These are phyloP conservation scores for Meganola albula DNA, from an alignment of 2,888 invertebrate species.

Conservation along the genomic window DNA sequence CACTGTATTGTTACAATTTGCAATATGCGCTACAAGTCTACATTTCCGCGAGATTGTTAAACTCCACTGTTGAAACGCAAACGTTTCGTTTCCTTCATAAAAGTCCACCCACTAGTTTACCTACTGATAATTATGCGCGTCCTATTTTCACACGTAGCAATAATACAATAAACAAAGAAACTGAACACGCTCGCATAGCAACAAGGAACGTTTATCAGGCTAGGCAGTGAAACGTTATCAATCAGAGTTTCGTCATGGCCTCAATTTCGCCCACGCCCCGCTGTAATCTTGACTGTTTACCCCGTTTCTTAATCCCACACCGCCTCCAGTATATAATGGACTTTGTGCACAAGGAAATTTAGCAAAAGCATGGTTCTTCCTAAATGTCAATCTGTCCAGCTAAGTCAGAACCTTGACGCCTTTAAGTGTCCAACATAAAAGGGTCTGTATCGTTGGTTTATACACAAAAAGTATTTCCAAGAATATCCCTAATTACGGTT, in stretches of 20 bases:
- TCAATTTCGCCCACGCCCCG: conserved; percentile 63
- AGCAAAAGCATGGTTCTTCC: conserved; percentile 21
- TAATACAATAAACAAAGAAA: conserved; percentile 20
- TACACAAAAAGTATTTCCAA: conserved; percentile 33
- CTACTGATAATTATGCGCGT: conserved; percentile 16
- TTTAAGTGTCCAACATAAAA: conserved; percentile 8
- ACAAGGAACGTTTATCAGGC: conserved; percentile 48
- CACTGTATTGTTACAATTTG: no score
- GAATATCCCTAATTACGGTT: conserved; percentile 40
- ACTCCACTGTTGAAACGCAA: no score
- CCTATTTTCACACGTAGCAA: conserved; percentile 23
- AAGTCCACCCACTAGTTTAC: conserved; percentile 18
- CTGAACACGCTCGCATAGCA: conserved; percentile 38
- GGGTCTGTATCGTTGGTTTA: conserved; percentile 26
- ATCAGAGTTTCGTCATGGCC: conserved; percentile 69
- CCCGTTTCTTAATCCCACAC: conserved; percentile 62
- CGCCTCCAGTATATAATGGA: conserved; percentile 37
- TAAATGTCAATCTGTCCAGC: conserved; percentile 24
- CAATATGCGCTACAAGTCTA: no score
- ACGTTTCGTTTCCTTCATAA: conserved; percentile 13
- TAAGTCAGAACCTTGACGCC: conserved; percentile 20
- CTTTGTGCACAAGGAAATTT: conserved; percentile 15
- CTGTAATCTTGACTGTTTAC: conserved; percentile 64
- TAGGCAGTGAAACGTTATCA: conserved; percentile 60
- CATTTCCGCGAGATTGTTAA: no score